phyloP scores from a whole-genome alignment of 1,140 invertebrate genomes.

The Leptonema lineaticorne region DNA sequence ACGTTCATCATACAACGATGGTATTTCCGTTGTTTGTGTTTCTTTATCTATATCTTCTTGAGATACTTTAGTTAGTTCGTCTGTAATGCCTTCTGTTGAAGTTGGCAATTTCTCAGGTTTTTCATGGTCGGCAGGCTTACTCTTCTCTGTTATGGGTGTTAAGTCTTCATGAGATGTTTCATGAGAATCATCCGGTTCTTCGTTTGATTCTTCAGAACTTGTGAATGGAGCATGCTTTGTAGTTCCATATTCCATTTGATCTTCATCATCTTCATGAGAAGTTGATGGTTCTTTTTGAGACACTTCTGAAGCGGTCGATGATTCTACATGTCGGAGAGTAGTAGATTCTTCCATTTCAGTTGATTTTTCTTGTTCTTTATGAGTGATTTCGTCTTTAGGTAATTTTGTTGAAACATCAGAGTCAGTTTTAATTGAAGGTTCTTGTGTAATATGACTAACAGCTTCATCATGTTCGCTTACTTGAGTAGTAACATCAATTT shows the following conservation, averaged over 20 bases:
- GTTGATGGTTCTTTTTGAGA: neutral
- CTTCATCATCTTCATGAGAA: neutral
- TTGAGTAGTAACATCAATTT: neutral
- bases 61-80: neutral
- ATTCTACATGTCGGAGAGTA: neutral
- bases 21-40: conserved; percentile 22
- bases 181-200: neutral
- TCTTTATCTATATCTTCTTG: neutral
- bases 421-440: neutral
- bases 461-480: neutral
- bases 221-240: neutral
- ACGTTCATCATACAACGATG: conserved; percentile 14
- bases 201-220: neutral
- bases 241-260: neutral
- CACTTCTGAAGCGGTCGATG: neutral
- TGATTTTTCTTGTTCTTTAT: conserved; percentile 6
- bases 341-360: neutral
- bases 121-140: neutral
- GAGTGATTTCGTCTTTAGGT: neutral
- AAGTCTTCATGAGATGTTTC: neutral
- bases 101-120: neutral
- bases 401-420: conserved; percentile 27
- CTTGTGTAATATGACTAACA: neutral
- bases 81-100: neutral
- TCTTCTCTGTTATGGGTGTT: neutral